phyloP scores from a whole-genome alignment of 2,113 vertebrate species.

The Petromus typicus region DNA sequence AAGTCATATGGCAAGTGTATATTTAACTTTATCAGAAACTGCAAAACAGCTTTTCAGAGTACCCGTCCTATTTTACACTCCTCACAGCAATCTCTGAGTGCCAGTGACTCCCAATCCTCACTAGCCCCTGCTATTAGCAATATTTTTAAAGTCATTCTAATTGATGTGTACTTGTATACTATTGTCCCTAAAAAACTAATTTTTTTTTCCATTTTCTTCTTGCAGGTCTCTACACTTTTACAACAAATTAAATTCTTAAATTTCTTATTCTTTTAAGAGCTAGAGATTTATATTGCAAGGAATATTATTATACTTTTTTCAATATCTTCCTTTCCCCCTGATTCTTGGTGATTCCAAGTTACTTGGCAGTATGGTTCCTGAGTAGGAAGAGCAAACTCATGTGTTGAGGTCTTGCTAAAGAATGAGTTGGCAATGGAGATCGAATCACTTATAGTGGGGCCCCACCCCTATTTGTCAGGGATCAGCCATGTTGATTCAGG shows the following conservation, averaged over 20 bases:
- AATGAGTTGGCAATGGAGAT: not conserved
- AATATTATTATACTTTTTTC: not conserved
- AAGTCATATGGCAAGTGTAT: not conserved
- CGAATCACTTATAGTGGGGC: constrained; percentile 9
- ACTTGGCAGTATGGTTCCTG: not conserved
- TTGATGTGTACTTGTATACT: not conserved
- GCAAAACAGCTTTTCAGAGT: not conserved
- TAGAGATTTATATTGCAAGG: not conserved
- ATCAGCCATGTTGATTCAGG: constrained; percentile 9
- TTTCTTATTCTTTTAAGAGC: not conserved
- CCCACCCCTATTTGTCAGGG: not conserved
- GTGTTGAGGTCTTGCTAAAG: not conserved
- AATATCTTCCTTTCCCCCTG: not conserved
- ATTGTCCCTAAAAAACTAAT: not conserved
- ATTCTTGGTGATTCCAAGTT: not conserved
- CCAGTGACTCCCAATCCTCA: not conserved
- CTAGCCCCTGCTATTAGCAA: not conserved
- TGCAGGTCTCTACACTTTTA: not conserved
- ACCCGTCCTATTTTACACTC: not conserved
- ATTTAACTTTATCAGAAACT: not conserved
- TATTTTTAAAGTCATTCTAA: not conserved
- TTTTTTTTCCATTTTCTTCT: not conserved
- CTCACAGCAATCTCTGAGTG: not conserved
- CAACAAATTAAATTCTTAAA: not conserved
- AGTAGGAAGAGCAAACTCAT: not conserved